Conservation (phyloP, 1,140 invertebrate genomes). For the Drosophila jambulina region DNA sequence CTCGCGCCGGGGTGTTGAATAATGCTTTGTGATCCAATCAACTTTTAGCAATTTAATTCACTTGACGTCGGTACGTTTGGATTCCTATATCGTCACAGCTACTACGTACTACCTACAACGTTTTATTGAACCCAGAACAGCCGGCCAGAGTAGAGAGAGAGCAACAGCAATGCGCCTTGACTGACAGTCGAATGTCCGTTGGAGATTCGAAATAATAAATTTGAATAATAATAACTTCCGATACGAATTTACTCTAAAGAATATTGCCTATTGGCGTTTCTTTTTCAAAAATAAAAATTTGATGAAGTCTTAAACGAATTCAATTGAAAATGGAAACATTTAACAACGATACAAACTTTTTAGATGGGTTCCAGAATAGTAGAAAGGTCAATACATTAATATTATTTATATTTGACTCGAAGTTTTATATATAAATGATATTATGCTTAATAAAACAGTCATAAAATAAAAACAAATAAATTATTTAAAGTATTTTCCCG, state of each 20-base stretch:
- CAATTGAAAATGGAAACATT: constrained; percentile 1
- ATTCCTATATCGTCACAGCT: constrained; percentile 46
- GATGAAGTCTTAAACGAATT: not conserved
- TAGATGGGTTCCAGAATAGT: not conserved
- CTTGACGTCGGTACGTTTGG: constrained; percentile 61
- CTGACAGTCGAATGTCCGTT: constrained; percentile 22
- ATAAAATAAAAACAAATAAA: not conserved
- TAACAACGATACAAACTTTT: not conserved
- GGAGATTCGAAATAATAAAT: constrained; percentile 15
- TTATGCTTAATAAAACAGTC: too few relatives aligned
- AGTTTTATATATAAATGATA: not conserved
- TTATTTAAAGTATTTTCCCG: too few relatives aligned
- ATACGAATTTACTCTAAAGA: not conserved
- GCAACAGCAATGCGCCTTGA: constrained; percentile 23
- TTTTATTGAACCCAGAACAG: constrained; percentile 74
- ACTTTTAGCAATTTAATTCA: constrained; percentile 81
- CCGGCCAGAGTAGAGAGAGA: constrained; percentile 2
- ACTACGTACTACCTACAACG: constrained; percentile 54
- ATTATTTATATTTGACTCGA: not conserved
- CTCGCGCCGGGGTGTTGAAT: constrained; percentile 66
- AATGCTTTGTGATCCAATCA: constrained; percentile 83
- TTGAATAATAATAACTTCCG: constrained; percentile 11
- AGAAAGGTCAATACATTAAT: not conserved
- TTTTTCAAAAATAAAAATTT: not conserved
- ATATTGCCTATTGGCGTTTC: not conserved